Conservation (phyloP, 2,113 vertebrate genomes). For the Psophia crepitans region DNA sequence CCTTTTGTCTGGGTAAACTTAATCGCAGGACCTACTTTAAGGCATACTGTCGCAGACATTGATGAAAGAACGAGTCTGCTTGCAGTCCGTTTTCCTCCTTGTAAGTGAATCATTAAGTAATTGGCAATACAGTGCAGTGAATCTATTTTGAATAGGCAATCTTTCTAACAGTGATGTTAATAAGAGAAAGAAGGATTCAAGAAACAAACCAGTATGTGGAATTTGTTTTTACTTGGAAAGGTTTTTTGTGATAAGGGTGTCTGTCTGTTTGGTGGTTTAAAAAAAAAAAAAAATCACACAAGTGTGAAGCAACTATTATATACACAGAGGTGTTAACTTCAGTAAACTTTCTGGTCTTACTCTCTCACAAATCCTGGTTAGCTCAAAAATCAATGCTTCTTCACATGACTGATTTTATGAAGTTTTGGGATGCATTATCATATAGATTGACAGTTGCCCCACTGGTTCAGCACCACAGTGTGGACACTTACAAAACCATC, state of each 20-base stretch:
- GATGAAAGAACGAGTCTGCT: not conserved
- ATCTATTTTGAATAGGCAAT: not conserved
- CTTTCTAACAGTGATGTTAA: not conserved
- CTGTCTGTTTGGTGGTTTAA: not conserved
- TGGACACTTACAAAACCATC: conserved; percentile 74
- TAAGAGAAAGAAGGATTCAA: not conserved
- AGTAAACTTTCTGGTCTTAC: conserved; percentile 56
- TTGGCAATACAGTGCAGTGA: not conserved
- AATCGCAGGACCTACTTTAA: not conserved
- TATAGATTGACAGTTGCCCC: conserved; percentile 81
- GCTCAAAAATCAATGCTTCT: conserved; percentile 76
- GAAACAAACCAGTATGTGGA: not conserved
- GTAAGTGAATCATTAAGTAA: not conserved
- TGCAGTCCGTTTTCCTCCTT: not conserved
- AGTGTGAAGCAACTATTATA: not conserved
- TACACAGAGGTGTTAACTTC: conserved; percentile 57
- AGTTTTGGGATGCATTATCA: conserved; percentile 81
- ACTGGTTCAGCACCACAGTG: conserved; percentile 69
- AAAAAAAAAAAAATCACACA: not conserved
- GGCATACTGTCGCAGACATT: not conserved
- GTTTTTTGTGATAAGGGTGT: not conserved
- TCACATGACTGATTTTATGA: conserved; percentile 78
- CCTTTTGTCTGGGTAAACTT: not conserved
- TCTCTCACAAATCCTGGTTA: conserved; percentile 61
- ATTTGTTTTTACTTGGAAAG: not conserved